These are phyloP conservation scores for Drymodes brunneopygia DNA, from an alignment of 2,113 vertebrate genomes.

Conservation along the genomic window DNA sequence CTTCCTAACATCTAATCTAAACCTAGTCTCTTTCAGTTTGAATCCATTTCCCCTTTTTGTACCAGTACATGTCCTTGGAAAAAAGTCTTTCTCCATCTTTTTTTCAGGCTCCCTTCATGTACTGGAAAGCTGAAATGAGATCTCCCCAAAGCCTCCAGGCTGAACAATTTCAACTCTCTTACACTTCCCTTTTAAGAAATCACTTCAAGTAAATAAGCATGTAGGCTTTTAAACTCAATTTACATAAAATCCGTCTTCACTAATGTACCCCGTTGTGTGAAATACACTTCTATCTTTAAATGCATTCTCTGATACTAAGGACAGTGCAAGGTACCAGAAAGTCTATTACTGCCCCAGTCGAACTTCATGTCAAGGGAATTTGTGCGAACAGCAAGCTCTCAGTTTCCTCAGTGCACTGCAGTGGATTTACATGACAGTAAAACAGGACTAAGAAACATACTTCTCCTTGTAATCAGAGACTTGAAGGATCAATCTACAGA, in stretches of 20 bases:
- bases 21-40: not conserved
- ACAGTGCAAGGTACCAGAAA: not conserved
- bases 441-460: not conserved
- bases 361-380: fast-evolving
- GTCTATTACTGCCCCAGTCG: not conserved
- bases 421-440: not conserved
- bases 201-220: not conserved
- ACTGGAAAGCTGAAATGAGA: not conserved
- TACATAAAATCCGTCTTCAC: not conserved
- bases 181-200: not conserved
- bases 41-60: not conserved
- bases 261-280: not conserved
- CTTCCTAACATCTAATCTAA: not conserved
- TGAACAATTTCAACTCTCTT: not conserved
- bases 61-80: not conserved
- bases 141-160: not conserved
- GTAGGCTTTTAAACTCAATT: not conserved
- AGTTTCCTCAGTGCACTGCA: not conserved
- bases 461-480: not conserved
- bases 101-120: not conserved
- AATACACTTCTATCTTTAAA: not conserved
- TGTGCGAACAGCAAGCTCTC: not conserved
- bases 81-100: not conserved
- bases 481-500: not conserved
- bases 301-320: not conserved